phyloP scores from a whole-genome alignment of 2,113 vertebrate species.

The Cebus imitator region DNA sequence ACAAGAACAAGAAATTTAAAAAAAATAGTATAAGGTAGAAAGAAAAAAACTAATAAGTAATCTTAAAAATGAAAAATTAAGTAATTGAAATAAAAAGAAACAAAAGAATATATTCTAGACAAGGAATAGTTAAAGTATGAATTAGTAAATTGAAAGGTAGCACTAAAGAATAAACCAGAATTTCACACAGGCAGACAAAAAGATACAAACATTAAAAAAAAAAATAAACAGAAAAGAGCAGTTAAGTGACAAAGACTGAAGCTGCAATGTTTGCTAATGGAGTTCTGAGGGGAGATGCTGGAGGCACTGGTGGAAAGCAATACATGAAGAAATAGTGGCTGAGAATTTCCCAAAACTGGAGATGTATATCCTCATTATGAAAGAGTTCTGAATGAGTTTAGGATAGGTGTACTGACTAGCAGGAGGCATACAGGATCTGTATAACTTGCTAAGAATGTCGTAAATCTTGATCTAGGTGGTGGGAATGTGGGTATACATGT shows the following conservation, averaged over 20 bases:
- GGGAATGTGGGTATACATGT: not conserved
- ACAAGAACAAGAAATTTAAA: not conserved
- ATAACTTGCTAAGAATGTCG: not conserved
- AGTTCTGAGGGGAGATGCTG: not conserved
- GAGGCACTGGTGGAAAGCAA: not conserved
- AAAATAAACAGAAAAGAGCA: not conserved
- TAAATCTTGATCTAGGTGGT: not conserved
- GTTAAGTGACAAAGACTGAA: not conserved
- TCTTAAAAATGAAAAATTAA: conserved; percentile 33
- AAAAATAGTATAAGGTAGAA: not conserved
- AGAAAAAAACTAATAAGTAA: not conserved
- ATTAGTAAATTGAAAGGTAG: not conserved
- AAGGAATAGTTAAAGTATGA: not conserved
- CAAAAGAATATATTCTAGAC: not conserved
- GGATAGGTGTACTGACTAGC: not conserved
- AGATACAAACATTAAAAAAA: not conserved
- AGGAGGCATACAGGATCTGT: not conserved
- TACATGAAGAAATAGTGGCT: not conserved
- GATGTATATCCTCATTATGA: not conserved
- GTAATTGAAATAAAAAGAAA: conserved; percentile 1
- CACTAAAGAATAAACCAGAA: not conserved
- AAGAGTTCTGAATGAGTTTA: not conserved
- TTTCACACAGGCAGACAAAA: not conserved
- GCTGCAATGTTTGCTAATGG: not conserved
- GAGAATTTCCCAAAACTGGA: not conserved